Evolutionary conservation across 2,797 vertebrate genomes (phyloP), one percentile per base, ranked within the genome.

Genomic region (Dallia pectoralis): DNA sequence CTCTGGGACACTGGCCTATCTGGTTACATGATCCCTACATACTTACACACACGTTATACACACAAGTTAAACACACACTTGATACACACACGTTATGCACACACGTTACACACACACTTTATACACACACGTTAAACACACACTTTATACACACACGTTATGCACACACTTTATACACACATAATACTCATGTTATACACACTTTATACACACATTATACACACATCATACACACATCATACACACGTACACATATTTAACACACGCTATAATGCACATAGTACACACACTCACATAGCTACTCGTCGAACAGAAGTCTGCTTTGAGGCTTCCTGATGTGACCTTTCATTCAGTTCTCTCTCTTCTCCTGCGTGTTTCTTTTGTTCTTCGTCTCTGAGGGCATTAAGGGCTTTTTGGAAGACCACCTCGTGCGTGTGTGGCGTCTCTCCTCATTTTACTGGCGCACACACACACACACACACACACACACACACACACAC

Each of bases 371-470:
- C 30, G 56, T 40, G 56, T 59, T 51, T 70, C 30, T 30, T 56
- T 32, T 51, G 19, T 25, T 30, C 36, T 56, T 32, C 56, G 53
- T 56, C 68, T 29, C 51, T 70, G 33, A 36, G 33, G 33, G 33
- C 33, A 36, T 36, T 33, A 49, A n/a, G 69, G 69, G 51, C 40
- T 49, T 36, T 33, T 32, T 32, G 29, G 29, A 27, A 12, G 68
- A 70, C 68, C 68, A 70, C 48, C 68, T 70, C 33, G 68, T 22
- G 51, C 33, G 69, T 22, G 69, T 22, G 30, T 22, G 69, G 51
- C 51, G 25, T 36, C 69, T 67, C 65, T 40, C 16, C 32, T 44
- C 7, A 12, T 63, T 30, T 30, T 30, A 16, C 61, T 63, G 29
- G 61, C 8, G 30, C 14, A 18, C 61, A 63, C 5, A 32, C 61